phyloP scores from a whole-genome alignment of 2,113 vertebrate species.

The Ardeotis arabs region DNA sequence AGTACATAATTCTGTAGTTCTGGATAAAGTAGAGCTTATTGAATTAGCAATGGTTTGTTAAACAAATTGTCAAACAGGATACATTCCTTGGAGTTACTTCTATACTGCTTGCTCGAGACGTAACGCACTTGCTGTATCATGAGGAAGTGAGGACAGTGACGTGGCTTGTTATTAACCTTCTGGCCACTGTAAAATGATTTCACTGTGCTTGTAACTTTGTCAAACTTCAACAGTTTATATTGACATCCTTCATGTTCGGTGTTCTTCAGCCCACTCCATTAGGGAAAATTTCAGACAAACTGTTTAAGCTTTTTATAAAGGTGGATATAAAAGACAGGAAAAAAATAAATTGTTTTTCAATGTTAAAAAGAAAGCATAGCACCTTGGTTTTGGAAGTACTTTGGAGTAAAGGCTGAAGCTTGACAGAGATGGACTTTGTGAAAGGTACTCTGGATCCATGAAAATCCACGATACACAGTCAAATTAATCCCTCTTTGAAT shows the following conservation, averaged over 20 bases:
- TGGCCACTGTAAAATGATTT: background rate
- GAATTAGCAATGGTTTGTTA: background rate
- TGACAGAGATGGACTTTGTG: background rate
- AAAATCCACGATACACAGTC: background rate
- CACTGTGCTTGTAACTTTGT: background rate
- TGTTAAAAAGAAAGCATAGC: background rate
- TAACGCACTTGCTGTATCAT: background rate
- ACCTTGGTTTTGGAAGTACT: background rate
- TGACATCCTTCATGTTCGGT: background rate
- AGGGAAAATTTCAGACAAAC: background rate
- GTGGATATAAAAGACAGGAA: background rate
- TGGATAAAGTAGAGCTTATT: background rate
- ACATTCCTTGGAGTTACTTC: background rate
- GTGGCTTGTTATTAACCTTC: background rate
- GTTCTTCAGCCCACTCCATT: background rate
- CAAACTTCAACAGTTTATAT: background rate
- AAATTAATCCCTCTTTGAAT: background rate
- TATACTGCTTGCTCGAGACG: fast-evolving
- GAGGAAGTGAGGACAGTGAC: background rate
- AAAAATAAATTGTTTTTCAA: background rate
- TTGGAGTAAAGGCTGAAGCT: background rate
- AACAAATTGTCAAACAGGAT: background rate
- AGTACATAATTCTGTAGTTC: background rate
- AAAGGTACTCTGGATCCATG: background rate
- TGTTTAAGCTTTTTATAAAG: background rate